Evolutionary conservation across 2,797 vertebrate species (phyloP), one percentile per base, ranked within the genome.

Genomic region (Semaprochilodus insignis): DNA sequence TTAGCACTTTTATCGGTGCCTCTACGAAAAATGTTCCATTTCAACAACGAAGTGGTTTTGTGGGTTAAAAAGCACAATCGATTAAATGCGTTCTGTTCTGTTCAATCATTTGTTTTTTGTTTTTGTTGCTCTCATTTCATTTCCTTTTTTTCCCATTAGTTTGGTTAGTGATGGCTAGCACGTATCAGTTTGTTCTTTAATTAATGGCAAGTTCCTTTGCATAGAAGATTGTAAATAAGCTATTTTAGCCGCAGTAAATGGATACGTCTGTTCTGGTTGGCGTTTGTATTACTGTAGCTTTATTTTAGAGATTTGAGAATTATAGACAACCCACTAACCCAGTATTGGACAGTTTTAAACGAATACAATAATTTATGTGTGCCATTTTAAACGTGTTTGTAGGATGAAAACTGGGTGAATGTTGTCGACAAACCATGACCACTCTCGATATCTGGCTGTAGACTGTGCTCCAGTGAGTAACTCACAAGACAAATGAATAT

Each of bases 21-120:
- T 94, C 93, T 88, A 90, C 88, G 86, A 86, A 85, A 72, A 86
- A 89, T 84, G 83, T 88, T 91, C 89, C 90, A 91, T 94, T 94
- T 93, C 90, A 87, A 82, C 89, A 85, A 90, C 15, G 25, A 94
- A 93, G 89, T 91, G 91, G 93, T 94, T 95, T 93, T 90, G 91
- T 94, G 93, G 94, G 93, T 95, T 94, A 93, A 90, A 93, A 96
- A 96, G 94, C 95, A 96, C 95, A 95, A 95, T 93, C 88, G 86
- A 93, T 91, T 88, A 48, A 91, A 84, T 88, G 74, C 52, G 71
- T 77, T 55, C 31, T 78, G 55, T 60, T 19, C 82, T 91, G 88
- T 86, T 86, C 11, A 72, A 89, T 88, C 83, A 36, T 74, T 90
- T 84, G 86, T 77, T 87, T 69, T 81, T 92, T 83, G 71, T 7